Evolutionary conservation across 2,888 invertebrate genomes (phyloP).

Genomic region (Mellilla xanthometata): DNA sequence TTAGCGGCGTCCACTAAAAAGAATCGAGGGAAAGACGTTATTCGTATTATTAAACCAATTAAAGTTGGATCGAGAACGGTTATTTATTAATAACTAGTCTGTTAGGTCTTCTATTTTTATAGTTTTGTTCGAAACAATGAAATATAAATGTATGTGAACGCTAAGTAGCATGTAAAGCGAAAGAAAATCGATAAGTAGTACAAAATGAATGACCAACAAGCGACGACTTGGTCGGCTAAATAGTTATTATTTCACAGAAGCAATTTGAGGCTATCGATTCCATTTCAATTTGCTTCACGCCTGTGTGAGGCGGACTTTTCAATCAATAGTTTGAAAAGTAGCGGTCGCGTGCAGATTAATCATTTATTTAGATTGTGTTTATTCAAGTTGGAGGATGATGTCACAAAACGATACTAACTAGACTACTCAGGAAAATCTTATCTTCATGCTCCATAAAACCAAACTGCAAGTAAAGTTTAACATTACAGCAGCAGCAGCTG

Average conservation of each 20-base stretch:
- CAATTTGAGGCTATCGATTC: slow-evolving; percentile 21
- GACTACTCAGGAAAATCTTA: no score
- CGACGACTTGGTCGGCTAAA: slow-evolving; percentile 21
- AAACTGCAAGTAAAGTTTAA: no score
- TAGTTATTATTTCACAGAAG: slow-evolving; percentile 23
- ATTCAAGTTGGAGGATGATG: no score
- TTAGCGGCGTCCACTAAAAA: no score
- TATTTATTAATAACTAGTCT: slow-evolving; percentile 12
- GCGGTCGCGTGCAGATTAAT: neutral
- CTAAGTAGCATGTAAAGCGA: slow-evolving; percentile 18
- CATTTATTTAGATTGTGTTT: neutral
- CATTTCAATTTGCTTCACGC: slow-evolving; percentile 25
- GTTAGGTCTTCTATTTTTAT: neutral
- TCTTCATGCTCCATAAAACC: no score
- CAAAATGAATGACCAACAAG: slow-evolving; percentile 15
- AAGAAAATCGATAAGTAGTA: slow-evolving; percentile 24
- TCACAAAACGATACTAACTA: no score
- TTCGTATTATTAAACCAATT: no score
- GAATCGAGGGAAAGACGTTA: neutral
- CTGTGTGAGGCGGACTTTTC: slow-evolving; percentile 16
- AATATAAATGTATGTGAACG: slow-evolving; percentile 17
- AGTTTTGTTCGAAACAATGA: slow-evolving; percentile 1
- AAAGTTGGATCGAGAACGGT: slow-evolving; percentile 3
- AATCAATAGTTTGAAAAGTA: slow-evolving; percentile 19
- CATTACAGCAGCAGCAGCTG: no score